These are phyloP conservation scores for Cavia aperea DNA, from an alignment of 2,113 vertebrate species.

Conservation along the genomic window DNA sequence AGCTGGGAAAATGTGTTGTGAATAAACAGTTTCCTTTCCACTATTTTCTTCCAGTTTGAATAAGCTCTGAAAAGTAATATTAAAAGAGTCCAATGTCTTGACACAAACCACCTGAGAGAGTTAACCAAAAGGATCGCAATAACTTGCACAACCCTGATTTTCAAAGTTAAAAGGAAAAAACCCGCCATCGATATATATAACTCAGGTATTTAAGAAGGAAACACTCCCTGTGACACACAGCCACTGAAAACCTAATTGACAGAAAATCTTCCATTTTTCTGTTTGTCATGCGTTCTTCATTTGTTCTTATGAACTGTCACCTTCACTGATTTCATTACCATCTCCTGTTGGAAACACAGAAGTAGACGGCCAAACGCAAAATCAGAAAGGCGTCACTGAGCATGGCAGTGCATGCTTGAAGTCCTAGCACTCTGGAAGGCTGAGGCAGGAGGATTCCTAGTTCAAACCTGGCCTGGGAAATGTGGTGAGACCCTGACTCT, in stretches of 20 bases:
- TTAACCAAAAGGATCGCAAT: neutral
- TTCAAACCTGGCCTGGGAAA: neutral
- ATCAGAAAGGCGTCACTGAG: neutral
- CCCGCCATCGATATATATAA: neutral
- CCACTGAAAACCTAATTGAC: neutral
- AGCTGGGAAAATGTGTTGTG: neutral
- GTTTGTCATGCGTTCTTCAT: neutral
- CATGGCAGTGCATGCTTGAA: neutral
- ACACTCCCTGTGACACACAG: rapidly evolving
- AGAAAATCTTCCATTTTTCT: neutral
- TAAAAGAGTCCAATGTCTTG: neutral
- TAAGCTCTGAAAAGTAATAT: neutral
- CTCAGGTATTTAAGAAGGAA: neutral
- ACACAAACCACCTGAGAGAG: neutral
- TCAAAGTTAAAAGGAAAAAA: neutral
- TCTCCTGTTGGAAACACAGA: neutral
- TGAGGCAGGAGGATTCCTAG: neutral
- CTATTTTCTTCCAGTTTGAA: neutral
- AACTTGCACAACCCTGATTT: neutral
- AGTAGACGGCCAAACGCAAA: neutral
- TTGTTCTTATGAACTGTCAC: neutral
- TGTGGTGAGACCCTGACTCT: neutral
- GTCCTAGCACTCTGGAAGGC: neutral
- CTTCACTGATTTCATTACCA: neutral
- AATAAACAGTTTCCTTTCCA: neutral